These are phyloP conservation scores for Pongo pygmaeus DNA, from an alignment of 2,113 vertebrate genomes.

Conservation along the genomic window DNA sequence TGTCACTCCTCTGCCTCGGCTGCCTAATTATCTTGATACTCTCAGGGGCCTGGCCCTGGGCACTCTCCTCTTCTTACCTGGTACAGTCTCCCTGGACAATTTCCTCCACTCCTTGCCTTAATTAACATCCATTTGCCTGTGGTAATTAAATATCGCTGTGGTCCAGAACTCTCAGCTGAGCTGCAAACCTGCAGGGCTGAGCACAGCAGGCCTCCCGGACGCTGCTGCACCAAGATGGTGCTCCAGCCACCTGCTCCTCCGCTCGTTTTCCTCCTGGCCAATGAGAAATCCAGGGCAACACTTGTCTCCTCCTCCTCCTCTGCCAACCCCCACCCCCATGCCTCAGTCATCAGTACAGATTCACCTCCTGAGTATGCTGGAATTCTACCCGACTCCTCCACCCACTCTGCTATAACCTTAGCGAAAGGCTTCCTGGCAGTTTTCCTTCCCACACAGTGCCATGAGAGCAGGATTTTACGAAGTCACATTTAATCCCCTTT, in stretches of 20 bases:
- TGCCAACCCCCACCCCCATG: accelerated
- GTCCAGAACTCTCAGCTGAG: background rate
- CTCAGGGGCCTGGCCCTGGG: background rate
- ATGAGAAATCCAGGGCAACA: background rate
- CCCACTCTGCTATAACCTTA: background rate
- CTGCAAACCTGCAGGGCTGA: background rate
- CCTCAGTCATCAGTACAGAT: background rate
- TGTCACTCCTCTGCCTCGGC: background rate
- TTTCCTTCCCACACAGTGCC: background rate
- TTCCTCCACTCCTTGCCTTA: background rate
- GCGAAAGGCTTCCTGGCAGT: background rate
- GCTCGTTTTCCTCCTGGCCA: background rate
- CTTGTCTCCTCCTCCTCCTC: background rate
- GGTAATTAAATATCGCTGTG: background rate
- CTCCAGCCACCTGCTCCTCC: accelerated
- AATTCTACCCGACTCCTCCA: accelerated
- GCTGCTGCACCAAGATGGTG: accelerated
- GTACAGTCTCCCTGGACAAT: background rate
- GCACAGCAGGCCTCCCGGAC: accelerated
- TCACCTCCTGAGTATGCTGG: background rate
- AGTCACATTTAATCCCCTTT: background rate
- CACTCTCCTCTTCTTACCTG: too few relatives aligned
- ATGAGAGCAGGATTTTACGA: background rate
- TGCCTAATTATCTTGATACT: background rate
- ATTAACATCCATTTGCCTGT: background rate